Percentiles rank a stretch among this genome's conserved stretches.
phyloP scores from a whole-genome alignment of 2,797 vertebrate species.

The Sparus aurata region DNA sequence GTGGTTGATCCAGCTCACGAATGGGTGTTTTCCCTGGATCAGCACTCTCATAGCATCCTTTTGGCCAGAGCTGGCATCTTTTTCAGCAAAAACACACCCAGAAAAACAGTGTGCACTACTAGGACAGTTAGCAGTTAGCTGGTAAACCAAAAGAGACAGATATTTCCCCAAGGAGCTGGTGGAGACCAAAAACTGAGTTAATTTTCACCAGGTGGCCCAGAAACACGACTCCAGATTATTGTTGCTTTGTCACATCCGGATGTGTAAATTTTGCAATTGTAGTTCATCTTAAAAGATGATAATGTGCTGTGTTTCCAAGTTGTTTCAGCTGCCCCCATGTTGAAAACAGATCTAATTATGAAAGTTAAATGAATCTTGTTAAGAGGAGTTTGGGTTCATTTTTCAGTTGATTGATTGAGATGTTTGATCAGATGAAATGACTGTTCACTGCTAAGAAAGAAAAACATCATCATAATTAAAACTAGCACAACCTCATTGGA shows the following conservation, averaged over 20 bases:
- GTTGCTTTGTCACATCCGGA: background rate
- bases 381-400: background rate
- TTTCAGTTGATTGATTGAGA: too few species aligned
- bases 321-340: background rate
- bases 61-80: too few species aligned
- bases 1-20: too few species aligned
- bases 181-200: background rate
- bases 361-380: background rate
- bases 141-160: background rate
- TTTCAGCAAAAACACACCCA: too few species aligned
- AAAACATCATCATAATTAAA: slow-evolving; percentile 28
- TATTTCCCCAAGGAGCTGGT: background rate
- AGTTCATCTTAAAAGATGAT: background rate
- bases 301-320: background rate
- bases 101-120: background rate
- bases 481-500: background rate
- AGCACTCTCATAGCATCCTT: too few species aligned
- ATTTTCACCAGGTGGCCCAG: background rate
- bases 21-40: too few species aligned
- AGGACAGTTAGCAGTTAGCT: background rate
- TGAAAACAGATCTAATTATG: background rate
- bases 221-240: background rate
- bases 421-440: background rate
- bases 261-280: background rate
- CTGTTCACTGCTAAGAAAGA: background rate